Percentiles rank a stretch among this genome's conserved stretches.
Conservation (phyloP, 2,797 vertebrate genomes). For the Remorina albescens region DNA sequence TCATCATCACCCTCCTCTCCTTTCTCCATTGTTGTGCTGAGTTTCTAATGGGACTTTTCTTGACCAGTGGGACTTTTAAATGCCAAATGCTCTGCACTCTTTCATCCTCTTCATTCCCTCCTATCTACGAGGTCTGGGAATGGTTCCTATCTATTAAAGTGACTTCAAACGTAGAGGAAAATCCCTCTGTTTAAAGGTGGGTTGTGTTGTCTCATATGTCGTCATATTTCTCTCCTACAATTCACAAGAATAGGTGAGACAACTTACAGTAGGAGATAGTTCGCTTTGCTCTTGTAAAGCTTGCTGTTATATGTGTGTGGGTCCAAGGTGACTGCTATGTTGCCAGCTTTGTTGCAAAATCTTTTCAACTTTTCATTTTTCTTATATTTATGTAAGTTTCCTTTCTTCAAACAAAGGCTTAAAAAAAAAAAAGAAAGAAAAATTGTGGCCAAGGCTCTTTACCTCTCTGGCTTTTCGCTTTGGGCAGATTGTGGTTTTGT, state of each 20-base stretch:
- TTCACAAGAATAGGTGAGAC: too few relatives aligned
- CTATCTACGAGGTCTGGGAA: background rate
- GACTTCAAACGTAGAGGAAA: constrained; percentile 15
- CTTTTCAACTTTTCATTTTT: too few relatives aligned
- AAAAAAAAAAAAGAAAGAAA: constrained; percentile 38
- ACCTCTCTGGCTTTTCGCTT: constrained; percentile 52
- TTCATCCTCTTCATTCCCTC: constrained; percentile 49
- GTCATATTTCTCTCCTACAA: too few relatives aligned
- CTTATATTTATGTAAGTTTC: constrained; percentile 11
- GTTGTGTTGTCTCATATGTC: too few relatives aligned
- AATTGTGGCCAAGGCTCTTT: constrained; percentile 51
- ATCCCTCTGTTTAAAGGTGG: too few relatives aligned
- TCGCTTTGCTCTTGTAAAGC: too few relatives aligned
- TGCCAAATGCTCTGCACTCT: constrained; percentile 52
- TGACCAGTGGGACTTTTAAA: constrained; percentile 40
- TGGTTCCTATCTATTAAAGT: constrained; percentile 26
- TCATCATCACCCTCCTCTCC: constrained; percentile 77
- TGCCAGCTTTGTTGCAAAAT: too few relatives aligned
- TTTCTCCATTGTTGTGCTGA: constrained; percentile 71
- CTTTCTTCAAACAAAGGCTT: constrained; percentile 14
- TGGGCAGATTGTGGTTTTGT: constrained; percentile 75
- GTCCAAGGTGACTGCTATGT: too few relatives aligned
- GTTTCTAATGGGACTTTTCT: constrained; percentile 73
- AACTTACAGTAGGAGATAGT: too few relatives aligned
- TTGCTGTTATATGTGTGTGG: too few relatives aligned